These are phyloP conservation scores for Neodontobutis hainanensis DNA, from an alignment of 2,113 vertebrate species.

Conservation along the genomic window DNA sequence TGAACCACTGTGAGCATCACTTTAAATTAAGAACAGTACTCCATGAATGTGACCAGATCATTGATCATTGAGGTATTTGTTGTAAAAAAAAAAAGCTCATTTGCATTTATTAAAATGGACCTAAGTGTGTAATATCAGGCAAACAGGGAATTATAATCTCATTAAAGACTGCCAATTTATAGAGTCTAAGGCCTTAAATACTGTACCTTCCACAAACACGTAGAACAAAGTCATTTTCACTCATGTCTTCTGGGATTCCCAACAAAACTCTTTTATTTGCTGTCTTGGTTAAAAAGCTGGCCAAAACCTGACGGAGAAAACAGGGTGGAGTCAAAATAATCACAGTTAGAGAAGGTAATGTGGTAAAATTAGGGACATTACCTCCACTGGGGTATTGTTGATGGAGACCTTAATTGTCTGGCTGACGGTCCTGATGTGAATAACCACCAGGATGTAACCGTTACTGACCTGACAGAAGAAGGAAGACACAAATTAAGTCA, in stretches of 20 bases:
- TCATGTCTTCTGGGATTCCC: slow-evolving; percentile 86
- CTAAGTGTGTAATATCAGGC: too few relatives aligned
- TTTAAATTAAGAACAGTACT: too few relatives aligned
- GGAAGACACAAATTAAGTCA: neutral
- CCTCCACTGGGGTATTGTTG: slow-evolving; percentile 87
- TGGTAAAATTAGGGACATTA: slow-evolving; percentile 37
- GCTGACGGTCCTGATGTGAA: slow-evolving; percentile 89
- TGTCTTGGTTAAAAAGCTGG: slow-evolving; percentile 89
- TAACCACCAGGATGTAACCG: slow-evolving; percentile 87
- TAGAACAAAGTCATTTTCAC: slow-evolving; percentile 89
- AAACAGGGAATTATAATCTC: too few relatives aligned
- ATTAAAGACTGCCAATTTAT: too few relatives aligned
- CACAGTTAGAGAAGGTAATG: neutral
- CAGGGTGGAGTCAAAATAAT: neutral
- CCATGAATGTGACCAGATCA: neutral
- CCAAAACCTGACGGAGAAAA: slow-evolving; percentile 71
- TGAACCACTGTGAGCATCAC: too few relatives aligned
- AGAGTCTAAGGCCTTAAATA: neutral
- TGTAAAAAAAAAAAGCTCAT: too few relatives aligned
- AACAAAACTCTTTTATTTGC: slow-evolving; percentile 90
- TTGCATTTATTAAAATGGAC: neutral
- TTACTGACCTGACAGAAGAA: slow-evolving; percentile 74
- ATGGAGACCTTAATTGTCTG: slow-evolving; percentile 94
- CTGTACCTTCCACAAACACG: slow-evolving; percentile 87
- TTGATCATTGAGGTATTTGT: too few relatives aligned